Evolutionary conservation across 2,797 vertebrate genomes (phyloP), one percentile per base, ranked within the genome.

Genomic region (Protonibea diacanthus): DNA sequence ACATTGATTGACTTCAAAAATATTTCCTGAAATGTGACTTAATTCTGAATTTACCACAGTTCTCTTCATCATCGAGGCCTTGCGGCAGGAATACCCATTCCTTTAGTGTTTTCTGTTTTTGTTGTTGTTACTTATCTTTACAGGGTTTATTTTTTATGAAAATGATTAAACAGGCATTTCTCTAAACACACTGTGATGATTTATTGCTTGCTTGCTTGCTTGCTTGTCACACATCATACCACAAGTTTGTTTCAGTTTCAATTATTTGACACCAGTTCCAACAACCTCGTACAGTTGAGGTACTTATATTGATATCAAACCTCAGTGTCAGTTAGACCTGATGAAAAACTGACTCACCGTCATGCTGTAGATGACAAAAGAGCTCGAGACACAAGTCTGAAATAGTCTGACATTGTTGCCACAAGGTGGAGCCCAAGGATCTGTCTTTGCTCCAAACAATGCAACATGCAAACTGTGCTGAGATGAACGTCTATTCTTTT

Each of bases 141-240:
- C 61, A 66, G 71, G 40, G 60, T 90, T 86, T 91, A 73, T 90
- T 91, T 91, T 91, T 88, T 84, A 81, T 73, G 66, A 83, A 88
- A 83, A 84, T 69, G 14, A 88, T 86, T 90, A 91, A 93, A 92
- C 55, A 58, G 55, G 75, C 49, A 38, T 38, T 86, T 88, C 91
- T 89, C 18, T 78, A 48, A 82, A 56, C 62, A 71, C 14, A 23
- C 29, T 49, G 51, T 67, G 11, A 33, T 27, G 0, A 71, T 58
- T 56, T 74, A 27, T n/a, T n/a, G n/a, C n/a, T n/a, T n/a, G n/a
- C n/a, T n/a, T n/a, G n/a, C n/a, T 65, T 63, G 57, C 18, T 38
- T 29, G 29, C 29, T 29, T 38, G 33, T 38, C 9, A 9, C 33
- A 23, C 14, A 56, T 60, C n/a, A 1, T 29, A 42, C 14, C 1